Evolutionary conservation across 1,140 invertebrate genomes (phyloP).

Genomic region (Ostrea denselamellosa): DNA sequence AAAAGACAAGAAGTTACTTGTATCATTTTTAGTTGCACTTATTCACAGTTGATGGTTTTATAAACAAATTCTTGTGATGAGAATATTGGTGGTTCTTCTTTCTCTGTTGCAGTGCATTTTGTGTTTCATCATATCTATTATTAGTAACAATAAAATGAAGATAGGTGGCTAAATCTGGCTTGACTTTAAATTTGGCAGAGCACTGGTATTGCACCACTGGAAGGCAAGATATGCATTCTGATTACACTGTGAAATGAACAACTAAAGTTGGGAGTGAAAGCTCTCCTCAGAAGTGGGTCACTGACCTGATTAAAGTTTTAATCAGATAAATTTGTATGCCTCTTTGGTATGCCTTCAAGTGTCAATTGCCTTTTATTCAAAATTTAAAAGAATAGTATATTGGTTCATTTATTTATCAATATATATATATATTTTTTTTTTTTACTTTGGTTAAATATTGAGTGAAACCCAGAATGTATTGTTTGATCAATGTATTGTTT

Average conservation of each 20-base stretch:
- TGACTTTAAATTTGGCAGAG: not conserved
- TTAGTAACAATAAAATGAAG: not conserved
- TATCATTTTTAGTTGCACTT: not conserved
- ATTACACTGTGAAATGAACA: not conserved
- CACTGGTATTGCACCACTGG: not conserved
- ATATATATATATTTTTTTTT: not conserved
- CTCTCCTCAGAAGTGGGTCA: not conserved
- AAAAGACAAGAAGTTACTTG: not conserved
- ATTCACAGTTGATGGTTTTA: not conserved
- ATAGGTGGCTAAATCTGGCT: not conserved
- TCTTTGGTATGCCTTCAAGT: not conserved
- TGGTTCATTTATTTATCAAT: not conserved
- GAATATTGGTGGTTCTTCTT: no score
- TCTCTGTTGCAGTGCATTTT: not conserved
- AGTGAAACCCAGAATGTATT: not conserved
- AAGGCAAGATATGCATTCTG: conserved; percentile 1
- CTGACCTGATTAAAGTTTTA: not conserved
- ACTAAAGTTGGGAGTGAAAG: not conserved
- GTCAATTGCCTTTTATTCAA: conserved; percentile 4
- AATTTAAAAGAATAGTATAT: not conserved
- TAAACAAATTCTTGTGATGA: not conserved
- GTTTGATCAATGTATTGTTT: no score
- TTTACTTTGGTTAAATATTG: not conserved
- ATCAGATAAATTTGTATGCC: not conserved
- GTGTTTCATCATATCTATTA: not conserved